These are phyloP conservation scores for Butorides virescens DNA, from an alignment of 2,113 vertebrate species.

Conservation along the genomic window DNA sequence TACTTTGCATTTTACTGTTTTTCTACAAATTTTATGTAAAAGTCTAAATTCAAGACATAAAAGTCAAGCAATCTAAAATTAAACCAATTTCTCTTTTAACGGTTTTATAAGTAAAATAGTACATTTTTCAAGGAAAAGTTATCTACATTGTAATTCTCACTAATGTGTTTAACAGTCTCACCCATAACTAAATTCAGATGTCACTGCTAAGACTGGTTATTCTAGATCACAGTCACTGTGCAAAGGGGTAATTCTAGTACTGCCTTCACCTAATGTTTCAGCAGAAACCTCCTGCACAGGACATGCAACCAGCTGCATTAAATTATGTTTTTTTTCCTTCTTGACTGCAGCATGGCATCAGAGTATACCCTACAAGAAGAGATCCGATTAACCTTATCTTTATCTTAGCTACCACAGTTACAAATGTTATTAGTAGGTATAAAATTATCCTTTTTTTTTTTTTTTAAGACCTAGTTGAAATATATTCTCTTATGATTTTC, in stretches of 20 bases:
- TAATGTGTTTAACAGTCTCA: neutral
- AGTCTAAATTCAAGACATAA: constrained; percentile 13
- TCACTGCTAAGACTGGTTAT: neutral
- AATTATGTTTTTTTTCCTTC: neutral
- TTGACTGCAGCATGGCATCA: neutral
- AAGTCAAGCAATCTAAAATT: constrained; percentile 13
- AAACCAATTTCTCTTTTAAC: constrained; percentile 27
- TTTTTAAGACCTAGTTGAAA: neutral
- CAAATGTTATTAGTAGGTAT: constrained; percentile 12
- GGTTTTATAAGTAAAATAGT: neutral
- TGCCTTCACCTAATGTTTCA: neutral
- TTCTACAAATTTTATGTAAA: neutral
- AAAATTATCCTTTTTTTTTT: neutral
- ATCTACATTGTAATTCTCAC: neutral
- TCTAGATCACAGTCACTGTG: neutral
- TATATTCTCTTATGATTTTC: neutral
- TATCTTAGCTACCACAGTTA: neutral
- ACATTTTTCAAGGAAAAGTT: neutral
- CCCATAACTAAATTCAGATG: neutral
- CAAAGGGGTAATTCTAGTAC: neutral
- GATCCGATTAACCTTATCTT: neutral
- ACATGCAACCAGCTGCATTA: neutral
- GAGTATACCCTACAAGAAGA: neutral
- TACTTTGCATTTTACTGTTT: constrained; percentile 10
- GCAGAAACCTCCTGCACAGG: neutral